These are phyloP conservation scores for Syrmaticus mikado DNA, from an alignment of 2,113 vertebrate genomes.

Conservation along the genomic window DNA sequence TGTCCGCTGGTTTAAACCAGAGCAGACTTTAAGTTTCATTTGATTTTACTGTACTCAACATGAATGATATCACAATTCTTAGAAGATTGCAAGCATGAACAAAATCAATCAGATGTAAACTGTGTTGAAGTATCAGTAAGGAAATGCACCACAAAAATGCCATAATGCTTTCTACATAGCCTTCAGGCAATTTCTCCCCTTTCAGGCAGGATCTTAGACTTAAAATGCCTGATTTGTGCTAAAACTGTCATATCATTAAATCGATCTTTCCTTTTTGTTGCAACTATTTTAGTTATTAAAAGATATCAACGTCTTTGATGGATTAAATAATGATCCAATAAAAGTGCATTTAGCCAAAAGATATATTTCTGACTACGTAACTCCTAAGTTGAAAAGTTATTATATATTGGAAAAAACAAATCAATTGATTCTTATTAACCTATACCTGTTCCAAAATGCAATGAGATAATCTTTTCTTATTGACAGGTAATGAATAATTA, in stretches of 20 bases:
- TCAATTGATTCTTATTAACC: conserved; percentile 25
- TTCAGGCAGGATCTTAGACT: conserved; percentile 13
- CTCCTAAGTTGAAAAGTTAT: background rate
- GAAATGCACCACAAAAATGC: background rate
- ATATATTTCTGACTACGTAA: background rate
- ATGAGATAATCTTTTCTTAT: conserved; percentile 9
- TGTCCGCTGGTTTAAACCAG: background rate
- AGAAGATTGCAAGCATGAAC: background rate
- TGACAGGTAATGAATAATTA: conserved; percentile 30
- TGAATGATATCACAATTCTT: background rate
- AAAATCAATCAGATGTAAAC: conserved; percentile 30
- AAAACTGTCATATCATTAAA: conserved; percentile 10
- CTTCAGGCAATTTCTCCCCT: conserved; percentile 9
- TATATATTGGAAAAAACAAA: background rate
- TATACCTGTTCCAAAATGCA: conserved; percentile 28
- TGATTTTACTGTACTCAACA: background rate
- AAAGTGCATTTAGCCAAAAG: conserved; percentile 3
- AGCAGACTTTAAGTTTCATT: background rate
- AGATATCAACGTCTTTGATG: conserved; percentile 24
- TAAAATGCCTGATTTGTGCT: conserved; percentile 53
- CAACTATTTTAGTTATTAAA: conserved; percentile 47
- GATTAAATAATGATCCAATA: conserved; percentile 41
- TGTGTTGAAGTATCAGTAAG: background rate
- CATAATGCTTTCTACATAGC: background rate
- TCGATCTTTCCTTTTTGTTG: background rate